phyloP scores from a whole-genome alignment of 2,113 vertebrate species.

The Peromyscus leucopus region DNA sequence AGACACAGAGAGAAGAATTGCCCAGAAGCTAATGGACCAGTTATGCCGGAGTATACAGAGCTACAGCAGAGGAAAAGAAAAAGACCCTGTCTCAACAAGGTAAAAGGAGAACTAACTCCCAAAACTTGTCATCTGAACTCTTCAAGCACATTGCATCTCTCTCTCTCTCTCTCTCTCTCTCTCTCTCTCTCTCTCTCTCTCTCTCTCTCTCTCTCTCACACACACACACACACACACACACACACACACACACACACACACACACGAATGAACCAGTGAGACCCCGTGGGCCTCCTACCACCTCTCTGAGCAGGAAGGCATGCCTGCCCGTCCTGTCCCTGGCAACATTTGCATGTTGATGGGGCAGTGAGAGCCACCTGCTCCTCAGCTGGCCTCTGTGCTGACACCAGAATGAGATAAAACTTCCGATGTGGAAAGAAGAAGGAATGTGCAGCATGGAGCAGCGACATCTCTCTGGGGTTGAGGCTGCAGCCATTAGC shows the following conservation, averaged over 20 bases:
- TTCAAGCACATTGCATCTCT: neutral
- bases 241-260: neutral
- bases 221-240: neutral
- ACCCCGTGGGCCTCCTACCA: neutral
- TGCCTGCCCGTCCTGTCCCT: neutral
- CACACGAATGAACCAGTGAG: neutral
- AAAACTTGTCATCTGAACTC: neutral
- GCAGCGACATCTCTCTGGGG: neutral
- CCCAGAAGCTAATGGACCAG: neutral
- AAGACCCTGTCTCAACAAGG: neutral
- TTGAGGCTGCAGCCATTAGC: neutral
- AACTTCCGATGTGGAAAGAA: neutral
- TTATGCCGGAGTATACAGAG: neutral
- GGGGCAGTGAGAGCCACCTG: neutral
- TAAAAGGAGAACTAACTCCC: neutral
- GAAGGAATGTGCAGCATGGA: no score
- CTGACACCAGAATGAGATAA: neutral
- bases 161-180: no score
- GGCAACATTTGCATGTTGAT: accelerated
- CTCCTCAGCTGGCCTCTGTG: neutral
- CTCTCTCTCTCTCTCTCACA: neutral
- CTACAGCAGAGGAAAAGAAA: neutral
- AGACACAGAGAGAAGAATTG: neutral
- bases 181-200: no score
- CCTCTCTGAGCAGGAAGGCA: no score